Base-by-base conservation (phyloP, 2,888 invertebrate species). In the Lithophane semibrunnea region DNA sequence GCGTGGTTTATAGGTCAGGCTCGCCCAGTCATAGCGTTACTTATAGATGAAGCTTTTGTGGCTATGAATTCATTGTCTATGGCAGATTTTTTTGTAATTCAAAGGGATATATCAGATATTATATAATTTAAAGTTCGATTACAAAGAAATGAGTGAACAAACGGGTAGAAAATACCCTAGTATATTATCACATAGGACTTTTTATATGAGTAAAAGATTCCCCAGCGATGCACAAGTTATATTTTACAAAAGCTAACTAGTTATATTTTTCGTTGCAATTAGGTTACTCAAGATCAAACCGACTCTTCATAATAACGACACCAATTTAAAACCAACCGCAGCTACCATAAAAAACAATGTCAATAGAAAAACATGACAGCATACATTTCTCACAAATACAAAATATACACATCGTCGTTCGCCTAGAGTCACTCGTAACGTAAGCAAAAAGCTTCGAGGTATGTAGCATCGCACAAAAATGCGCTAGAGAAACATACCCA, bases 1-100 rank as follows among this genome's bases (percentile, higher is more conserved):
- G 8, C 13, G 21, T 37, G 52, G n/a, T 68, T 66, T 47, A 44
- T 81, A 70, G 79, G 83, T 73, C 83, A 73, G 24, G 58, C 80
- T 37, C 16, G 29, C 44, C 13, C 3, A 9, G 58, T 63, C 76
- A 68, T 52, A 71, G 61, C 44, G 3, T 37, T 67, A 16, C 49
- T 70, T 71, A 54, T 54, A 78, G 79, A 71, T n/a, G 37, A 13
- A 63, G 60, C n/a, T 66, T 47, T 29, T 63, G 58, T 61, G 56
- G 66, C 24, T 67, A 18, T 76, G 47, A 66, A 21, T 47, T 82
- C 66, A 76, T 56, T n/a, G 37, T 66, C 21, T 49, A 54, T 58
- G 10, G 29, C 49, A 49, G 44, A 61, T 7, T 24, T 42, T 37
- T 61, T 61, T 37, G 29, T 7, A 29, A 24, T 24, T 16, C 16